These are phyloP conservation scores for Alethe castanea DNA, from an alignment of 2,113 vertebrate species.

Conservation along the genomic window DNA sequence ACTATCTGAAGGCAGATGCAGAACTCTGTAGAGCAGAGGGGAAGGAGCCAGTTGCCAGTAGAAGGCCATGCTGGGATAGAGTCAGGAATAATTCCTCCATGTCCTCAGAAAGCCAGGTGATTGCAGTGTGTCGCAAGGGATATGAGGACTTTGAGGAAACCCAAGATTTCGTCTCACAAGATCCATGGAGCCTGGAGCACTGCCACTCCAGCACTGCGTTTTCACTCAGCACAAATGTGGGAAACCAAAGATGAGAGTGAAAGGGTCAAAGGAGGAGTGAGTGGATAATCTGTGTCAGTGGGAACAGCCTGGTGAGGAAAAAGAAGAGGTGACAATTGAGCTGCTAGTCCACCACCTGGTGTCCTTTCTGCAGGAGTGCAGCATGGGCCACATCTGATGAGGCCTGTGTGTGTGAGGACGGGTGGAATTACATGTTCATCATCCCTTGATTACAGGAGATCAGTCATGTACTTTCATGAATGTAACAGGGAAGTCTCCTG, in stretches of 20 bases:
- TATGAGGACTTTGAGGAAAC: not conserved
- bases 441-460: not conserved
- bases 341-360: rapidly evolving
- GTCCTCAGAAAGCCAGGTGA: not conserved
- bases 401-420: rapidly evolving
- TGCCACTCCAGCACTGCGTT: not conserved
- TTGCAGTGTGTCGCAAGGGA: not conserved
- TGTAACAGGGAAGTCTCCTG: rapidly evolving
- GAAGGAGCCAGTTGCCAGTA: not conserved
- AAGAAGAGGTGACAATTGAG: not conserved
- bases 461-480: rapidly evolving
- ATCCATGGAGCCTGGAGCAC: not conserved
- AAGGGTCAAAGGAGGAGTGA: not conserved
- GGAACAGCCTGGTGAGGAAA: not conserved
- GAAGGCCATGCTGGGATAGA: not conserved
- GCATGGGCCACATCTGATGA: not conserved
- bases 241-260: rapidly evolving
- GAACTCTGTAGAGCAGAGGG: not conserved
- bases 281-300: not conserved
- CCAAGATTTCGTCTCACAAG: not conserved
- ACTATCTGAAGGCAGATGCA: not conserved
- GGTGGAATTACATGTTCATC: not conserved
- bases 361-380: not conserved
- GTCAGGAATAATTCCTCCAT: not conserved
- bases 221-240: rapidly evolving